Base-by-base conservation (phyloP, 2,797 vertebrate species). In the Momotus momota region DNA sequence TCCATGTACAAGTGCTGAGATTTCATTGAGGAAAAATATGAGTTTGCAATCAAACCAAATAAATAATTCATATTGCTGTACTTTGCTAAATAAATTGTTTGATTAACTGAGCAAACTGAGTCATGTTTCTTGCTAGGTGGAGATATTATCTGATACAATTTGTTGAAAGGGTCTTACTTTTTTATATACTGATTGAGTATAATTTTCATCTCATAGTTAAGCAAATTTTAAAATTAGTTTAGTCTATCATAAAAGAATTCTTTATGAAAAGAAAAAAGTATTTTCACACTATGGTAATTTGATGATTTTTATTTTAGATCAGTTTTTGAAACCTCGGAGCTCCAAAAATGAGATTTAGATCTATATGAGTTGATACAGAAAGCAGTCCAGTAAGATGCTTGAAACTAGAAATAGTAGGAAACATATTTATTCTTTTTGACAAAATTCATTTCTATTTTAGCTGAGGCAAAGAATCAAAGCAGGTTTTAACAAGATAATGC, bases 81-180 rank as follows among this genome's bases (percentile, higher is more conserved):
- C 43, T 94, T 92, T 88, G 54, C 71, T 93, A 95, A 98, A 95
- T 91, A 92, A 93, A 93, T 90, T 67, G 72, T 86, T 95, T 91
- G 41, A 78, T 51, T 88, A 88, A 80, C 33, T 6, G 14, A 94
- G 72, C 12, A 92, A 35, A 35, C 35, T 35, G 55, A 78, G 57
- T 82, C 90, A 27, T 88, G 14, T 65, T 94, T 91, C 40, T 81
- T 88, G 52, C 48, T 84, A 73, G 31, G 27, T 78, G 77, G 17
- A 84, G 75, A 90, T 80, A 48, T 78, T 95, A 55, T 95, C 96
- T 81, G 25, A 64, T 93, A 31, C 70, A 25, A 90, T 92, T 92
- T 95, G 26, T 88, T 46, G 52, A 78, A 66, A 51, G 22, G 41
- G 2, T 55, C 9, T 69, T 89, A 82, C 27, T 22, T 67, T 74